Evolutionary conservation across 2,888 invertebrate species (phyloP).

Genomic region (Agapostemon virescens): DNA sequence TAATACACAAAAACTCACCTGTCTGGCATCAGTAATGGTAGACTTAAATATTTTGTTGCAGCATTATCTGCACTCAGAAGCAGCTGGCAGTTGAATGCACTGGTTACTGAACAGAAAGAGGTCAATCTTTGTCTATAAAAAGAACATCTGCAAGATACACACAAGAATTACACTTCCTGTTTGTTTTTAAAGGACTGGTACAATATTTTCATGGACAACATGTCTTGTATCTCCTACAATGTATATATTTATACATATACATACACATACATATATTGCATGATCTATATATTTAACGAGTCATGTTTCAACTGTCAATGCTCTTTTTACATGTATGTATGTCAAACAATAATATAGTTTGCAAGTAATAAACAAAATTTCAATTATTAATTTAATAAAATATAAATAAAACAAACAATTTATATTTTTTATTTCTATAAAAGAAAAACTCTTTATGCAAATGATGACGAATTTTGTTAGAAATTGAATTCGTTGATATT

Average conservation of each 20-base stretch:
- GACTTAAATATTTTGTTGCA: constrained; percentile 47
- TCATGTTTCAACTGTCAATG: constrained; percentile 8
- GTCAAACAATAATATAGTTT: not conserved
- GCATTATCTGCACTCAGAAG: constrained; percentile 67
- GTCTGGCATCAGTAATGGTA: constrained; percentile 69
- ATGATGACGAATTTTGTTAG: not conserved
- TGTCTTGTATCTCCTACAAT: not conserved
- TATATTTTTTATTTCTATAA: not conserved
- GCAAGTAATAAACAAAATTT: not conserved
- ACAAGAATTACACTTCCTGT: constrained; percentile 59
- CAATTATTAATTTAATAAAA: not conserved
- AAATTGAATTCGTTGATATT: not conserved
- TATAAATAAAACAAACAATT: not conserved
- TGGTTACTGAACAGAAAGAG: constrained; percentile 72
- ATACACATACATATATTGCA: not conserved
- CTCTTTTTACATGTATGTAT: not conserved
- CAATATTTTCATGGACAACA: constrained; percentile 49
- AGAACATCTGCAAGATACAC: constrained; percentile 74
- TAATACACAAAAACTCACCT: constrained; percentile 64
- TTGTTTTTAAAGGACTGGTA: constrained; percentile 60
- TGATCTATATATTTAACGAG: not conserved
- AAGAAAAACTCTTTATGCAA: not conserved
- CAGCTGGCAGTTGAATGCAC: constrained; percentile 69
- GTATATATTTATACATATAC: no score
- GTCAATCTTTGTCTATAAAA: constrained; percentile 78